Conservation (phyloP, 2,797 vertebrate species). For the Taenioides sp. region DNA sequence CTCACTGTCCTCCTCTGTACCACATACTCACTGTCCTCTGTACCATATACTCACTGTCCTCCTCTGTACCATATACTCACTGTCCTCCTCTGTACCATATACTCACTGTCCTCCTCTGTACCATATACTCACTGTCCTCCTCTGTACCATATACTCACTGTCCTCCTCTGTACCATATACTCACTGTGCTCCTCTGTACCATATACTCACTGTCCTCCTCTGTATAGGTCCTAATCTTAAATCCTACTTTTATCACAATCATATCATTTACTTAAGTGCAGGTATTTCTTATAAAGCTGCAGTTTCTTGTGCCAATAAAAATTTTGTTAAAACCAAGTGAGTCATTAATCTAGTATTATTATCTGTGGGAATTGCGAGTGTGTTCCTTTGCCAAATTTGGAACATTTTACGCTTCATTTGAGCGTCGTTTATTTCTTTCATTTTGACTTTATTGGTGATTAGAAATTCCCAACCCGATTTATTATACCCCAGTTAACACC, state of each 20-base stretch:
- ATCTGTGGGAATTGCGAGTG: not conserved
- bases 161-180: no score
- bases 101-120: no score
- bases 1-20: no score
- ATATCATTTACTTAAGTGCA: not conserved
- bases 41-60: not conserved
- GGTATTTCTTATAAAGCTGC: not conserved
- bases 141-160: no score
- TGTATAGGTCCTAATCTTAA: no score
- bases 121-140: no score
- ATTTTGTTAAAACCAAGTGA: not conserved
- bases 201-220: no score
- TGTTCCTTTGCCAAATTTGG: constrained; percentile 8
- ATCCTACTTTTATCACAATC: not conserved
- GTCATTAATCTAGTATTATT: constrained; percentile 8
- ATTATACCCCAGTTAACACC: constrained; percentile 15
- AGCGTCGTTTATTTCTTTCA: constrained; percentile 13
- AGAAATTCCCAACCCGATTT: constrained; percentile 11
- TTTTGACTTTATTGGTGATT: constrained; percentile 15
- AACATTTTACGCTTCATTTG: constrained; percentile 12
- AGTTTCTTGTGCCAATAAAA: constrained; percentile 3
- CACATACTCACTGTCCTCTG: no score
- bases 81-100: no score
- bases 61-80: no score
- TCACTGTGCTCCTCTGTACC: no score